These are phyloP conservation scores for Scrobipalpa atriplicella DNA, from an alignment of 2,888 invertebrate genomes.

Conservation along the genomic window DNA sequence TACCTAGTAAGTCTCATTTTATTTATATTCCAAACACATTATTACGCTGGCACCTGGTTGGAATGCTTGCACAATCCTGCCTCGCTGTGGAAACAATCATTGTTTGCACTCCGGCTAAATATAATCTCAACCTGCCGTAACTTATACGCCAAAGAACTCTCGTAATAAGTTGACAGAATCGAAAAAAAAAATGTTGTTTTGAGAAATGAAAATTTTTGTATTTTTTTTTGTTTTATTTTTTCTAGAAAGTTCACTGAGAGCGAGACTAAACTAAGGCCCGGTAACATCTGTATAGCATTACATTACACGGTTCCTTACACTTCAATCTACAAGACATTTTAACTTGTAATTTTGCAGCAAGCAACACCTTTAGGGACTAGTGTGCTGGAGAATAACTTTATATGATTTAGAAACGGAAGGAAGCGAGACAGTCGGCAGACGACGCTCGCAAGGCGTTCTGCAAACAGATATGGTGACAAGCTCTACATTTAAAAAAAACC, in stretches of 20 bases:
- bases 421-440: conserved; percentile 8
- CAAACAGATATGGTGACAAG: background rate
- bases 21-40: conserved; percentile 57
- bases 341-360: background rate
- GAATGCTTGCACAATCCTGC: conserved; percentile 45
- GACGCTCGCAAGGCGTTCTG: background rate
- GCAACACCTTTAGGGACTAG: background rate
- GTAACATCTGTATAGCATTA: background rate
- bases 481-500: background rate
- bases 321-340: background rate
- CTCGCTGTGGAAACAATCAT: conserved; percentile 36
- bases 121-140: background rate
- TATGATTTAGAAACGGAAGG: conserved; percentile 20
- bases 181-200: no score
- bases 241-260: background rate
- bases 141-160: background rate
- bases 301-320: background rate
- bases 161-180: background rate
- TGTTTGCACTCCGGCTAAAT: conserved; percentile 36
- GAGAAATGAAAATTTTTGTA: no score
- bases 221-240: no score
- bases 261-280: background rate
- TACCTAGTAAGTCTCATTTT: conserved; percentile 38
- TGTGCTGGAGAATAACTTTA: conserved; percentile 11
- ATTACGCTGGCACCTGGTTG: conserved; percentile 47